Conservation (phyloP, 2,113 vertebrate species). For the Hippopotamus amphibius region DNA sequence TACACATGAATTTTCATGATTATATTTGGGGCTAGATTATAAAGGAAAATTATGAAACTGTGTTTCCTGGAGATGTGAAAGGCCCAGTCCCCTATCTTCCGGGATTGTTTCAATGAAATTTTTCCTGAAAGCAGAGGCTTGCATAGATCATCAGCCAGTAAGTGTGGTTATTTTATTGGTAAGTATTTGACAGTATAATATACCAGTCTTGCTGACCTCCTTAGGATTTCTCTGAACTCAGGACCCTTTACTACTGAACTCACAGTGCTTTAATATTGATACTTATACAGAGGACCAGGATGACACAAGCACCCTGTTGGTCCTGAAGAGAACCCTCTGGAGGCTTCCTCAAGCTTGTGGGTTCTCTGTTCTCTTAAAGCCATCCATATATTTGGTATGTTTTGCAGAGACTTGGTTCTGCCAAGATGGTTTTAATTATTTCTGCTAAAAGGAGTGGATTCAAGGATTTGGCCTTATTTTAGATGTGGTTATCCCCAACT, state of each 20-base stretch:
- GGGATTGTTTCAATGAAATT: neutral
- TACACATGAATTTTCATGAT: neutral
- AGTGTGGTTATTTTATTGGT: neutral
- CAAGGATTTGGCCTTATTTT: constrained; percentile 38
- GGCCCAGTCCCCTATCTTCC: neutral
- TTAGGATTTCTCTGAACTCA: neutral
- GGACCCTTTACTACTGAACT: neutral
- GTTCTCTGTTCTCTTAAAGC: constrained; percentile 1
- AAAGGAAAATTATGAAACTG: neutral
- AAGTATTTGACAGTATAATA: neutral
- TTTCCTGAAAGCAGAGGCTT: neutral
- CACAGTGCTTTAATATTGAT: neutral
- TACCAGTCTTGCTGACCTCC: neutral
- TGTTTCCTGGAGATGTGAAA: constrained; percentile 15
- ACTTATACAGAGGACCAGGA: neutral
- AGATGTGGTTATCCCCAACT: neutral
- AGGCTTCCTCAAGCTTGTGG: neutral
- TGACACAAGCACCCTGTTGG: neutral
- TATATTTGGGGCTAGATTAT: neutral
- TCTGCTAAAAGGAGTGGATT: constrained; percentile 26
- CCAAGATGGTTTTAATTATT: constrained; percentile 52
- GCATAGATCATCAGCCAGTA: neutral
- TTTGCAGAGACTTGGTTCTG: constrained; percentile 18
- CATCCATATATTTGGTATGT: neutral
- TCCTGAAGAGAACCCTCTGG: neutral